Evolutionary conservation across 2,888 invertebrate species (phyloP).

Genomic region (Sarcophaga caerulescens): DNA sequence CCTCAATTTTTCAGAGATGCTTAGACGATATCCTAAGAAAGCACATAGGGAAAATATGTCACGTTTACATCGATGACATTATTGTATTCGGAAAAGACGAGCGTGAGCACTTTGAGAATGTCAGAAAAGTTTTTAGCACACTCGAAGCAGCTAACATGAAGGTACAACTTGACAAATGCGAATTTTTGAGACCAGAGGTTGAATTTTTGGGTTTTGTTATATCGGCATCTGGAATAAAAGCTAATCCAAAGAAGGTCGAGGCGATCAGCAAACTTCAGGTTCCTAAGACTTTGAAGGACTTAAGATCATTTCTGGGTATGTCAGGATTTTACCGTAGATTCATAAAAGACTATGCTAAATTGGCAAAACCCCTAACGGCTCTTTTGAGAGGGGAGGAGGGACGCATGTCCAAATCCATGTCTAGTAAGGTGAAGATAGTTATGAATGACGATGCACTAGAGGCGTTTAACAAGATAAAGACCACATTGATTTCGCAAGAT

Average conservation of each 20-base stretch:
- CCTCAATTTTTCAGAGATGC: conserved; percentile 13
- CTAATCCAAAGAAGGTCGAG: conserved; percentile 8
- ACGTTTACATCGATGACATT: too few relatives aligned
- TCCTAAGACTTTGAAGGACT: too few relatives aligned
- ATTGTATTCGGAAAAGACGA: conserved; percentile 2
- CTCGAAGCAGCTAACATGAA: conserved; percentile 47
- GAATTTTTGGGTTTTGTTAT: conserved; percentile 16
- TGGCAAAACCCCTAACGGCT: too few relatives aligned
- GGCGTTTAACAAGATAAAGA: conserved; percentile 25
- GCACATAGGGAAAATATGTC: background rate
- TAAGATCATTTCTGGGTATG: too few relatives aligned
- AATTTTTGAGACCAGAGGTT: conserved; percentile 22
- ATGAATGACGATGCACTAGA: conserved; percentile 11
- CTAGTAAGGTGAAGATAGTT: background rate
- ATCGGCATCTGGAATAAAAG: conserved; percentile 14
- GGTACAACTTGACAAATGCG: conserved; percentile 47
- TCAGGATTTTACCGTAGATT: background rate
- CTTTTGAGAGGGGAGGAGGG: conserved; percentile 5
- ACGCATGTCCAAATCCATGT: conserved; percentile 1
- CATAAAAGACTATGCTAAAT: background rate
- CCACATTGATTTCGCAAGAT: conserved; percentile 2
- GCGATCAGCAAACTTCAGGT: background rate
- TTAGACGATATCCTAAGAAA: conserved; percentile 37
- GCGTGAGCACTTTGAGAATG: conserved; percentile 23
- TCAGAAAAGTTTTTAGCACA: conserved; percentile 44